Conservation (phyloP, 2,797 vertebrate species). For the Leptoclinus maculatus region DNA sequence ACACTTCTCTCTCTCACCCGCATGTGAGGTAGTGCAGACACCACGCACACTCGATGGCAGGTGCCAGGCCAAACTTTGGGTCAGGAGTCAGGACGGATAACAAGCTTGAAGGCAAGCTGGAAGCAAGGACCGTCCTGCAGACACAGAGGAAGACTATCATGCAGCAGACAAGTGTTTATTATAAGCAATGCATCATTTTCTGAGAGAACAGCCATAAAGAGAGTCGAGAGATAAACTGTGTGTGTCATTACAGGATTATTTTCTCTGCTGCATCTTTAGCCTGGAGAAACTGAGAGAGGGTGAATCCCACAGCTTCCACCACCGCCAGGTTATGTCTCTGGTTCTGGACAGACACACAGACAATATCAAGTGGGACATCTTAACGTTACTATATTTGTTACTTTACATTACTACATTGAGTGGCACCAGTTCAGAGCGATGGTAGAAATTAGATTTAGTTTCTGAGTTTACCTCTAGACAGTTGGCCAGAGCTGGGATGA, state of each 20-base stretch:
- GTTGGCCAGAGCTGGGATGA: constrained; percentile 88
- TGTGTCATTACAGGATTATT: constrained; percentile 86
- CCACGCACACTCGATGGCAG: constrained; percentile 93
- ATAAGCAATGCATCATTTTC: not conserved
- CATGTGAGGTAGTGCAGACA: constrained; percentile 94
- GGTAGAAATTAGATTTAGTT: not conserved
- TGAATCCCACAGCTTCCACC: constrained; percentile 93
- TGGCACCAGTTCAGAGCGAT: not conserved
- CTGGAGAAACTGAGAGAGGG: constrained; percentile 94
- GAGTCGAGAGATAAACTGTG: not conserved
- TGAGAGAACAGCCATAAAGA: not conserved
- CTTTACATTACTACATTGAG: not conserved
- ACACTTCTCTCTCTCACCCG: constrained; percentile 81
- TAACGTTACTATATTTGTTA: not conserved
- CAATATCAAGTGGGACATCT: not conserved
- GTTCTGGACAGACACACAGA: constrained; percentile 65
- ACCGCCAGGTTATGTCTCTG: constrained; percentile 90
- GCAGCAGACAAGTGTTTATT: not conserved
- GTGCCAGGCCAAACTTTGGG: constrained; percentile 84
- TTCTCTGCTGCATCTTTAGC: constrained; percentile 85
- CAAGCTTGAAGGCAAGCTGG: constrained; percentile 86
- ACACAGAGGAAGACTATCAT: constrained; percentile 18
- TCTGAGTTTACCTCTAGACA: constrained; percentile 88
- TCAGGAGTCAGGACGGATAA: constrained; percentile 84
- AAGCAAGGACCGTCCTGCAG: constrained; percentile 86